A percentile compares a stretch with the other conserved stretches of the same genome.
Conservation (phyloP, 2,888 invertebrate species). For the Acrocera orbiculus region DNA sequence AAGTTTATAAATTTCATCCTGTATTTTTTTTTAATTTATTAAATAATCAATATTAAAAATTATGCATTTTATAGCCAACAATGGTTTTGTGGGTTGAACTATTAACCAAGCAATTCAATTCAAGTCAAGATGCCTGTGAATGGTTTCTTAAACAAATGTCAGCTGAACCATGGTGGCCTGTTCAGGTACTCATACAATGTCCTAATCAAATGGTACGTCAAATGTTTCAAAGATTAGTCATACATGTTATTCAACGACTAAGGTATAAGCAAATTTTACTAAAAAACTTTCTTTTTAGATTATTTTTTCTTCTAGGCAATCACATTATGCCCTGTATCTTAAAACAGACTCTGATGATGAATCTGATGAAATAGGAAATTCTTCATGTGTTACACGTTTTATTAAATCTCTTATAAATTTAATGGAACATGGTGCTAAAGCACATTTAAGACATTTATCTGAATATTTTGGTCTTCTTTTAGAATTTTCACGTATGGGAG, state of each 20-base stretch:
- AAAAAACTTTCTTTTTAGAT: slow-evolving; percentile 1
- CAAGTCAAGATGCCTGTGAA: slow-evolving; percentile 73
- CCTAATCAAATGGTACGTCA: slow-evolving; percentile 93
- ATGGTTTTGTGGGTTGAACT: slow-evolving; percentile 95
- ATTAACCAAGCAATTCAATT: slow-evolving; percentile 85
- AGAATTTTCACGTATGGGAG: slow-evolving; percentile 91
- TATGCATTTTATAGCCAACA: slow-evolving; percentile 45
- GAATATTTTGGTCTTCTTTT: slow-evolving; percentile 85
- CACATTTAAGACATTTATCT: slow-evolving; percentile 70
- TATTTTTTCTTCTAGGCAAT: slow-evolving; percentile 26
- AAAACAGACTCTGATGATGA: slow-evolving; percentile 34
- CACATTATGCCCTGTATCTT: slow-evolving; percentile 43
- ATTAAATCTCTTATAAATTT: slow-evolving; percentile 70
- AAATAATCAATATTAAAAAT: slow-evolving; percentile 6
- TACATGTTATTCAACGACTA: slow-evolving; percentile 84
- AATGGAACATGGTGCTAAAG: slow-evolving; percentile 76
- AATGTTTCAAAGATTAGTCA: slow-evolving; percentile 89
- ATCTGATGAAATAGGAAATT: slow-evolving; percentile 42
- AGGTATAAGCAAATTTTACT: slow-evolving; percentile 34
- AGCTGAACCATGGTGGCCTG: slow-evolving; percentile 87
- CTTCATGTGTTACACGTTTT: slow-evolving; percentile 83
- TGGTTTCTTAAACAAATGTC: slow-evolving; percentile 92
- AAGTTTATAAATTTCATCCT: slow-evolving; percentile 2
- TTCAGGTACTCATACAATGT: slow-evolving; percentile 85
- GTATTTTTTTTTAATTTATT: slow-evolving; percentile 7